Base-by-base conservation (phyloP, 2,888 invertebrate species). In the Netelia virgata region DNA sequence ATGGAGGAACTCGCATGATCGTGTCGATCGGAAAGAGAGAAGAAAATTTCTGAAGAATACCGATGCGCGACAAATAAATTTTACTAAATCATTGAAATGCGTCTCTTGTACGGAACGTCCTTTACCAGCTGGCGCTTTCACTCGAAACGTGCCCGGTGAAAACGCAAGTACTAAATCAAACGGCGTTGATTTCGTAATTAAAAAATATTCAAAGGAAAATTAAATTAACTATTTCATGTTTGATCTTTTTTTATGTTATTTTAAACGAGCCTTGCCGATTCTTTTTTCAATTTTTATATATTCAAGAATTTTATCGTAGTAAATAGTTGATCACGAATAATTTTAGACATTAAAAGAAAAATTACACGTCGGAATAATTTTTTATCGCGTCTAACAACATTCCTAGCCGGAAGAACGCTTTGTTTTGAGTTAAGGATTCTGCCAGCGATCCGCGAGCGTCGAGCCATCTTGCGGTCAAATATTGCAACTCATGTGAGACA, bases 111-210 rank as follows among this genome's bases (percentile, higher is more conserved):
- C 43, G 28, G 10, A 70, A 75, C 28, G 61, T 82, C 53, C 20
- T 78, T 53, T 28, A 11, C 43, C 3, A 68, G 36, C 36, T 43
- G 59, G 76, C 73, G 77, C 84, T 82, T 82, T 85, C 84, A 82
- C 84, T 79, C 69, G 72, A 70, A 57, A 75, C 79, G 74, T 74
- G 74, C 53, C 70, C 74, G 59, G 82, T 79, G 78, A 85, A 85
- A 85, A 41, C 47, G 61, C 70, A 70, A 70, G 18, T 18, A 59
- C 69, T 43, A 80, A 69, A 69, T 55, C 53, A 69, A 14, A 73
- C n/a, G 50, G 55, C 47, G 28, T 55, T 47, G 36, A 36, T 66
- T 68, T 20, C 68, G 57, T 63, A 63, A 36, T 53, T 53, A 18
- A 50, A 28, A 61, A 64, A 68, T 77, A 57, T 77, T 77, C 50